A percentile compares a stretch with the other conserved stretches of the same genome.
Conservation (phyloP, 2,113 vertebrate genomes). For the Calcarius ornatus region DNA sequence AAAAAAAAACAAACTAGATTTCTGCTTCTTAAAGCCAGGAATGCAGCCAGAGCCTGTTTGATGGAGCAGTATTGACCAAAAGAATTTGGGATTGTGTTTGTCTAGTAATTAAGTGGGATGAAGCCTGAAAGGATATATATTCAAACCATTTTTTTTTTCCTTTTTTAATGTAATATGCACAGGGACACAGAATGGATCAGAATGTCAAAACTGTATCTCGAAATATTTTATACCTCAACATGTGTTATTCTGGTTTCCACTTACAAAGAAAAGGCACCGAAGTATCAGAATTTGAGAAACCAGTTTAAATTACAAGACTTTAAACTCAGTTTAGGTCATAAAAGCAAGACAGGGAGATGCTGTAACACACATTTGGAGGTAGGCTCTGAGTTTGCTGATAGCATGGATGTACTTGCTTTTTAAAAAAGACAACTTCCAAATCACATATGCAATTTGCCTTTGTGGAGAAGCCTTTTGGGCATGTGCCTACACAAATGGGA, state of each 20-base stretch:
- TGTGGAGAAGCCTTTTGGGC: neutral
- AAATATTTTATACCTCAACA: neutral
- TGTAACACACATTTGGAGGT: neutral
- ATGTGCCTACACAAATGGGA: fast-evolving
- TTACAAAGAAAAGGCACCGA: neutral
- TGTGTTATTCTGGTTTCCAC: neutral
- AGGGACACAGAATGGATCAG: neutral
- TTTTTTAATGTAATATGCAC: neutral
- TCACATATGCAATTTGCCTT: neutral
- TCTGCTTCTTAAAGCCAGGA: neutral
- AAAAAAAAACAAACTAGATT: neutral
- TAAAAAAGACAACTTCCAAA: neutral
- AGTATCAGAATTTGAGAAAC: neutral
- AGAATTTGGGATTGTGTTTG: neutral
- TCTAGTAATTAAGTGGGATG: neutral
- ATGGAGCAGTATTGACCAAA: neutral
- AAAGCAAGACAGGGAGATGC: neutral
- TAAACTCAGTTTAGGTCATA: neutral
- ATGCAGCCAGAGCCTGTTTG: neutral
- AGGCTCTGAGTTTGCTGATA: neutral
- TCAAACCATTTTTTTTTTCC: neutral
- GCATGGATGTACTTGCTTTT: neutral
- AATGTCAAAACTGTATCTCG: neutral
- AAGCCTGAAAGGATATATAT: neutral
- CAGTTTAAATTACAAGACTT: neutral